A percentile compares a stretch with the other conserved stretches of the same genome.
Evolutionary conservation across 2,113 vertebrate species (phyloP).

Genomic region (Stercorarius parasiticus): DNA sequence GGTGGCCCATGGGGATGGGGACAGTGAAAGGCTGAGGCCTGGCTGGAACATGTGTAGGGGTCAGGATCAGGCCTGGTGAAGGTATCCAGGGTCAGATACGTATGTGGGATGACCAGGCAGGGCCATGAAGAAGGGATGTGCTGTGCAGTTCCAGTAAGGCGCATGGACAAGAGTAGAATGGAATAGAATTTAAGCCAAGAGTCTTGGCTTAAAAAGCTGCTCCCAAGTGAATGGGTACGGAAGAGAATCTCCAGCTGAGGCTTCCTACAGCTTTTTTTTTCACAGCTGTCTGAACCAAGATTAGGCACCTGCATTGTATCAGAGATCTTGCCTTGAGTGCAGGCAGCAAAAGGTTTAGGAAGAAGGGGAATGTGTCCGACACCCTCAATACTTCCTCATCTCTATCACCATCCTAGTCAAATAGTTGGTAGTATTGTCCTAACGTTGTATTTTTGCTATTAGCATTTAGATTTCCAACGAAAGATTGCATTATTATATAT

Average conservation of each 20-base stretch:
- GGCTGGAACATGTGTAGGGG: not conserved
- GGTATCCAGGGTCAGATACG: not conserved
- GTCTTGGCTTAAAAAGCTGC: not conserved
- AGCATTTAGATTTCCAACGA: not conserved
- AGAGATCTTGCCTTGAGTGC: not conserved
- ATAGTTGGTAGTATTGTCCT: not conserved
- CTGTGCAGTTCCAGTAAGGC: not conserved
- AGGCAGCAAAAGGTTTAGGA: not conserved
- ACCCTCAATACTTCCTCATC: not conserved
- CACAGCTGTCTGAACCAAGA: not conserved
- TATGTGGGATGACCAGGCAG: fast-evolving
- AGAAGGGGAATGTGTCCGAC: not conserved
- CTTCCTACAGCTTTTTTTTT: not conserved
- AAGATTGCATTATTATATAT: not conserved
- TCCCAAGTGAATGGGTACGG: not conserved
- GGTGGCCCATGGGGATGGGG: too few relatives aligned
- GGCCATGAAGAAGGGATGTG: not conserved
- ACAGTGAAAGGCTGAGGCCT: not conserved
- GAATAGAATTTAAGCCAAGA: not conserved
- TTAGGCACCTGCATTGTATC: not conserved
- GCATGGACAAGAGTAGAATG: not conserved
- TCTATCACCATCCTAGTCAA: not conserved
- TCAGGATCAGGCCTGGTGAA: not conserved
- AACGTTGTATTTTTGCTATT: not conserved
- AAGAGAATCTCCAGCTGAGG: not conserved